Base-by-base conservation (phyloP, 1,140 invertebrate genomes). In the Cydia amplana region DNA sequence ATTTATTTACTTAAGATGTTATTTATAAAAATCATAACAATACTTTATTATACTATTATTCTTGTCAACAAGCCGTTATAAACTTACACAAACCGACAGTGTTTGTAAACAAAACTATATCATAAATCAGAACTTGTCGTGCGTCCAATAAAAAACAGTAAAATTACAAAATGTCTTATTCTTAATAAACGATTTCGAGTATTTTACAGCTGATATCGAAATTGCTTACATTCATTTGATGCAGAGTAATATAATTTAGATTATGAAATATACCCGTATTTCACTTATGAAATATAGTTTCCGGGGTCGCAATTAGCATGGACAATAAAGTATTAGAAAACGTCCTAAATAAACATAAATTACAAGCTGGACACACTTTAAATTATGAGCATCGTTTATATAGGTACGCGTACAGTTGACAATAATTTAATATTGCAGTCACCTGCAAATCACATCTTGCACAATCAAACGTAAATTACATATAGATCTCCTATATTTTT, bases 271-370 rank as follows among this genome's bases (percentile, higher is more conserved):
- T 55, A 60, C 18, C 55, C 55, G 55, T 7, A 60, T 23, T 60
- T 60, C 55, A 60, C 55, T 60, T 60, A 10, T 60, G 55, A 60
- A 23, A 10, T 60, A 60, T 60, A 60, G 55, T 70, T 70, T 70
- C 65, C 65, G 32, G 28, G 16, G 2, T 18, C 65, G 65, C 65
- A 70, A 65, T 65, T 65, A 65, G 25, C 16, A 65, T 28, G 28
- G 64, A 70, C 65, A 70, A 70, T 70, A 70, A 65, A 70, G 18
- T 70, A 70, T 36, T 36, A 36, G 65, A 70, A 70, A 70, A 70
- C 65, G 65, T 70, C 65, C 65, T 70, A 10, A 32, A 18, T 18
- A 32, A 10, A 40, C 65, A 70, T 70, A 70, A 70, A 70, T 70
- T 70, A 70, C 1, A 28, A 36, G 12, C 16, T 18, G 65, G 32